Conservation (phyloP, 2,888 invertebrate species). For the Tromatobia lineatoria region DNA sequence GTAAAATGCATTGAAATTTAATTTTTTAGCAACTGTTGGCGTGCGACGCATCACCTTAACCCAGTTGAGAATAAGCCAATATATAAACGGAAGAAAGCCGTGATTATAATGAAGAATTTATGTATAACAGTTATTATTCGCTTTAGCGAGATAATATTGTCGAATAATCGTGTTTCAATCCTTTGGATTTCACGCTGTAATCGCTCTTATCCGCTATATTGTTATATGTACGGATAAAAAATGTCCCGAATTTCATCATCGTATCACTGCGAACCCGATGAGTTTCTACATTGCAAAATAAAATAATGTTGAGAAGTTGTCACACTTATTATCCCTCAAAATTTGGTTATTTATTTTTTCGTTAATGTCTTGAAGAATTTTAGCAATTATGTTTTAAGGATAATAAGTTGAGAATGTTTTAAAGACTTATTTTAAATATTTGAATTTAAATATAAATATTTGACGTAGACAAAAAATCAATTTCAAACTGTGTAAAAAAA, state of each 20-base stretch:
- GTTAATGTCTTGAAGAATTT: too few species aligned
- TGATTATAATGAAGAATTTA: slow-evolving; percentile 17
- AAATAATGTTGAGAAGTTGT: slow-evolving; percentile 32
- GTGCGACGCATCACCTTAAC: slow-evolving; percentile 6
- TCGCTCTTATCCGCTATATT: slow-evolving; percentile 31
- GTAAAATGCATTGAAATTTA: background rate
- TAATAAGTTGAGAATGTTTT: too few species aligned
- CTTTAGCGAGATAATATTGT: slow-evolving; percentile 40
- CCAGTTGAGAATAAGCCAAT: slow-evolving; percentile 24
- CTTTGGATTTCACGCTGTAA: slow-evolving; percentile 49
- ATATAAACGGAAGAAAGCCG: slow-evolving; percentile 13
- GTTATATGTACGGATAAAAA: slow-evolving; percentile 38
- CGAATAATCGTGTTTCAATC: slow-evolving; percentile 36
- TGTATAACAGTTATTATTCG: slow-evolving; percentile 42
- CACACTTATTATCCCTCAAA: background rate
- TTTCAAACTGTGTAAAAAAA: too few species aligned
- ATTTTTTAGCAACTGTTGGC: background rate
- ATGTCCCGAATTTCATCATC: slow-evolving; percentile 29
- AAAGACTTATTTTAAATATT: too few species aligned
- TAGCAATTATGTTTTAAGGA: too few species aligned
- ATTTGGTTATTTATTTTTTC: too few species aligned
- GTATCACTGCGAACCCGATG: slow-evolving; percentile 40
- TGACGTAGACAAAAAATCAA: too few species aligned
- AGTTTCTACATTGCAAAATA: slow-evolving; percentile 63
- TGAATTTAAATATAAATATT: too few species aligned